Evolutionary conservation across 2,888 invertebrate species (phyloP), one percentile per base, ranked within the genome.

Genomic region (Rhagophthalmus giganteus): DNA sequence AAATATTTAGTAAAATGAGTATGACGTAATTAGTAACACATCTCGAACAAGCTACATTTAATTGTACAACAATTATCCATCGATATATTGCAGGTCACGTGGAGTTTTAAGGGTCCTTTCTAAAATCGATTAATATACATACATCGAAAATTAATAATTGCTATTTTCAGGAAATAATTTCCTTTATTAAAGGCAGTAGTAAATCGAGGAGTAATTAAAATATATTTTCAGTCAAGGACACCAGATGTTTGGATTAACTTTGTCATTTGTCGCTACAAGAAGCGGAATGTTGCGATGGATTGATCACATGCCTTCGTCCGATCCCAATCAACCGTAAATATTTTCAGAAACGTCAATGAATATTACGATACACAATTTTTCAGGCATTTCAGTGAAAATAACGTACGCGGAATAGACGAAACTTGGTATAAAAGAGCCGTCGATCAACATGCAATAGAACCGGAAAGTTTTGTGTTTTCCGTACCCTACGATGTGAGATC

Each of bases 371-470:
- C 9, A 32, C 9, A 4, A 13, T 15, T 41, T 59, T 71, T 24
- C 75, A 93, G 93, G 13, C 86, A 87, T 70, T 94, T 94, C 67
- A 88, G 88, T 62, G 88, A 90, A 63, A 81, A 80, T 51, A 87
- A 92, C 69, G 82, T 85, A 1, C 79, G 88, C 55, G 90, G 92
- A 0, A 90, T 89, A 76, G 94, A 94, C 68, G 88, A 90, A 50
- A 83, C 90, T 24, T 94, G 94, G 93, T 94, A 94, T 70, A 87
- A 88, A 61, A 79, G 94, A 40, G 93, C 94, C 0, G 90, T 94
- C 1, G 94, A 94, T 70, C 93, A 94, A 65, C 89, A 94, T 69
- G 77, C 84, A 0, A 83, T 90, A 39, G 91, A 94, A 63, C 88
- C 88, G 1, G 90, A 92, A 65, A 91, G 93, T 71, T 94, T 94